These are phyloP conservation scores for Cardinalis cardinalis DNA, from an alignment of 2,113 vertebrate genomes.

Conservation along the genomic window DNA sequence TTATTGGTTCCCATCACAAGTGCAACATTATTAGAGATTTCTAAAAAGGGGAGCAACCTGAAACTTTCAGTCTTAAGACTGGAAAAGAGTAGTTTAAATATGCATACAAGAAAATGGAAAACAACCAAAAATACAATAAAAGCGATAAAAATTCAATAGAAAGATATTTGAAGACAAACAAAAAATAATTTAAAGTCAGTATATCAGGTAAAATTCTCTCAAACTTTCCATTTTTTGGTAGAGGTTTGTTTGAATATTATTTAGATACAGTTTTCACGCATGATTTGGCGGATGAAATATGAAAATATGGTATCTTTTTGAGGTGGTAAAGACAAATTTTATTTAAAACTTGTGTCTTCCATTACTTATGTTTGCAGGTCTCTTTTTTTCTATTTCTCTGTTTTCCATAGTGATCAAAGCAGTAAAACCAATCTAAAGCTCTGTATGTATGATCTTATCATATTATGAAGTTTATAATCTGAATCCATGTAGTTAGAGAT, in stretches of 20 bases:
- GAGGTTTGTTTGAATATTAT: neutral
- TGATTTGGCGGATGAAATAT: neutral
- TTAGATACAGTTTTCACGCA: neutral
- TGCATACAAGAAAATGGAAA: neutral
- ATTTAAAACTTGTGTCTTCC: neutral
- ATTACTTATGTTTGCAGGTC: neutral
- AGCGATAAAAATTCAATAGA: neutral
- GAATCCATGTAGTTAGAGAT: neutral
- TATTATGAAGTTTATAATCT: neutral
- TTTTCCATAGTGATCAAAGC: neutral
- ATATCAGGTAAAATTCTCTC: neutral
- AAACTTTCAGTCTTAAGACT: neutral
- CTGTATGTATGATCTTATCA: fast-evolving
- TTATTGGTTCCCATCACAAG: neutral
- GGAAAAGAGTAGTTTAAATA: neutral
- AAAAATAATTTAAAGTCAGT: neutral
- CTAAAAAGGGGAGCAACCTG: neutral
- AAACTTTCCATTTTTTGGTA: neutral
- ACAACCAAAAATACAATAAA: neutral
- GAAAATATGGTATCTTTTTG: neutral
- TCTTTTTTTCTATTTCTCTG: neutral
- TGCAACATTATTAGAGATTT: neutral
- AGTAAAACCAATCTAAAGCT: neutral
- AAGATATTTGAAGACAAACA: neutral
- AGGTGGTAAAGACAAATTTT: neutral